These are phyloP conservation scores for Dolichotis patagonum DNA, from an alignment of 2,113 vertebrate species.

Conservation along the genomic window DNA sequence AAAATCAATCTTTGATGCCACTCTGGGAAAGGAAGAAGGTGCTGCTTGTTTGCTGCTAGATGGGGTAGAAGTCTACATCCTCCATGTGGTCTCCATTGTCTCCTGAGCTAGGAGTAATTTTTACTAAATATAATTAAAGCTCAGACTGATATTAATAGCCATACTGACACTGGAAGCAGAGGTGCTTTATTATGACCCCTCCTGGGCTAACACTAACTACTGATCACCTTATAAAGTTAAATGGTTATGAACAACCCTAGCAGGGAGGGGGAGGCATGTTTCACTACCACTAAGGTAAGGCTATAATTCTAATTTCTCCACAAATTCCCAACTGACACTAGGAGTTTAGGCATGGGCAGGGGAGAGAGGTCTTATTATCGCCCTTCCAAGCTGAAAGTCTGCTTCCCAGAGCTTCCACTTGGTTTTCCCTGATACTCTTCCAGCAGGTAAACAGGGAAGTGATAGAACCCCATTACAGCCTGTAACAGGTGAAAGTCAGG, in stretches of 20 bases:
- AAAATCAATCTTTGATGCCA: neutral
- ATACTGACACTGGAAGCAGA: neutral
- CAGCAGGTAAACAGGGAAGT: neutral
- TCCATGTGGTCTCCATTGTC: neutral
- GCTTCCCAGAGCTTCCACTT: neutral
- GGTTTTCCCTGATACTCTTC: neutral
- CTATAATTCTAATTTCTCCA: neutral
- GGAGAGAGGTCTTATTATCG: neutral
- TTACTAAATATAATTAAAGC: neutral
- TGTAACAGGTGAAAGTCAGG: neutral
- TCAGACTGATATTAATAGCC: neutral
- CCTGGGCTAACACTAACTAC: neutral
- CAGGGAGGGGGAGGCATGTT: neutral
- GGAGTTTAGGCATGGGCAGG: no score
- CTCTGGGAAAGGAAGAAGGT: neutral
- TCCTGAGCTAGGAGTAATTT: neutral
- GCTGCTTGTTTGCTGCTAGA: neutral
- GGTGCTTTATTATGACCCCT: neutral
- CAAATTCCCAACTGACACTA: neutral
- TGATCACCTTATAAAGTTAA: neutral
- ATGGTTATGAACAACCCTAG: neutral
- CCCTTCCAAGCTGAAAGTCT: neutral
- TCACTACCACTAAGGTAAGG: neutral
- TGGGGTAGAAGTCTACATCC: neutral
- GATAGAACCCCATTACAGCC: neutral